A percentile compares a stretch with the other conserved stretches of the same genome.
Conservation (phyloP, 37 sponge, comb jelly and placozoan genomes). For the Spongilla lacustris region DNA sequence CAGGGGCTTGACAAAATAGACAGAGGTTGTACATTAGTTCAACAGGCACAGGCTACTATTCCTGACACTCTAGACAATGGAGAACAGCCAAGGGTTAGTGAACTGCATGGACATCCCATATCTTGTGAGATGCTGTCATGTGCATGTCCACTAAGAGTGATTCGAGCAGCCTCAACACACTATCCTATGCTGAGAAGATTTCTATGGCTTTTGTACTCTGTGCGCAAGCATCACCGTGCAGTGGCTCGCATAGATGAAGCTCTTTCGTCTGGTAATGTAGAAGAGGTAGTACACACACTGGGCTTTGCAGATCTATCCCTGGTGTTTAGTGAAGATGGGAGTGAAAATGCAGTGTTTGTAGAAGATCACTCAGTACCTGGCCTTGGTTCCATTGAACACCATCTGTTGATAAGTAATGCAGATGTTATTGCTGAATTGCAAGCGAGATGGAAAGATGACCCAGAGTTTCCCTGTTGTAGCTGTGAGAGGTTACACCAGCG, state of each 20-base stretch:
- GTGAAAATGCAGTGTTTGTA: not conserved
- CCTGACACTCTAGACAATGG: not conserved
- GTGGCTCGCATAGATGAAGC: slow-evolving; percentile 6
- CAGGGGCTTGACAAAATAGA: not conserved
- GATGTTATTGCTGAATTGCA: slow-evolving; percentile 24
- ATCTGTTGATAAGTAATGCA: slow-evolving; percentile 11
- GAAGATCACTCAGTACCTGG: not conserved
- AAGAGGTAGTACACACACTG: not conserved
- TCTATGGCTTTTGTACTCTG: slow-evolving; percentile 6
- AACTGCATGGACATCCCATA: slow-evolving; percentile 22
- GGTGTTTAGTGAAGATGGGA: slow-evolving; percentile 3
- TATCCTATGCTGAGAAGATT: not conserved
- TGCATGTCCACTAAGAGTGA: slow-evolving; percentile 1
- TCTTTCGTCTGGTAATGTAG: not conserved
- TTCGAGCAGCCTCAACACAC: slow-evolving; percentile 24
- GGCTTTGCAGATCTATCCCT: slow-evolving; percentile 11
- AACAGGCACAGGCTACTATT: not conserved
- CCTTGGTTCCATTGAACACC: not conserved
- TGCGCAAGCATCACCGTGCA: not conserved
- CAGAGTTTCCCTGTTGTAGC: slow-evolving; percentile 53
- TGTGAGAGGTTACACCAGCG: slow-evolving; percentile 40
- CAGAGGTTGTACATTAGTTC: not conserved
- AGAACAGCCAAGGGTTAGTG: not conserved
- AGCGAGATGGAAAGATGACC: slow-evolving; percentile 17
- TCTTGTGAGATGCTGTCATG: not conserved